phyloP scores from a whole-genome alignment of 2,888 invertebrate species.

The Mesorhabditis sp. region DNA sequence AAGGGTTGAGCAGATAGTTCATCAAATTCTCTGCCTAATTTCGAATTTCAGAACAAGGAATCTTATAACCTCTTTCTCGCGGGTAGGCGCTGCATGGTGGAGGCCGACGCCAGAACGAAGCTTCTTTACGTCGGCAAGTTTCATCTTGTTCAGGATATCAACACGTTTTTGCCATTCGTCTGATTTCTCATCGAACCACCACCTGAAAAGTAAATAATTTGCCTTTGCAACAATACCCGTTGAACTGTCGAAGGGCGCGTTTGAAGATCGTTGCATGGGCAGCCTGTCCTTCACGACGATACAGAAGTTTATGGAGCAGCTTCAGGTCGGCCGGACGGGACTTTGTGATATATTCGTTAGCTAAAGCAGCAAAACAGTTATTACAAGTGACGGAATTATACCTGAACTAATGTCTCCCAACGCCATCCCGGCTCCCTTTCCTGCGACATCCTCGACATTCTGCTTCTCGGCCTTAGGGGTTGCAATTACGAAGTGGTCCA shows the following conservation, averaged over 20 bases:
- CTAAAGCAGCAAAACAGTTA: background rate
- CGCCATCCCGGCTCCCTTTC: constrained; percentile 7
- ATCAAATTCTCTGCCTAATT: background rate
- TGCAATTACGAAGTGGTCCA: constrained; percentile 8
- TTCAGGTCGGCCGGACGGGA: background rate
- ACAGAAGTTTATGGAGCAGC: background rate
- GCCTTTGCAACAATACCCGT: background rate
- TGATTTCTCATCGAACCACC: background rate
- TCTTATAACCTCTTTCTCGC: background rate
- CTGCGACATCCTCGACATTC: constrained; percentile 8
- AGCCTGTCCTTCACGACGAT: constrained; percentile 2
- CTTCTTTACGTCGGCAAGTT: background rate
- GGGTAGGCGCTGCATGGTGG: constrained; percentile 4
- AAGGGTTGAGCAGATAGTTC: background rate
- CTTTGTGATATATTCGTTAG: constrained; percentile 4
- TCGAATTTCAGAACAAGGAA: background rate
- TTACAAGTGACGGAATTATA: background rate
- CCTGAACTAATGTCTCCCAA: background rate
- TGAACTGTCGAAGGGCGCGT: background rate
- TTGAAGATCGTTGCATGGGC: background rate
- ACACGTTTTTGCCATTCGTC: background rate
- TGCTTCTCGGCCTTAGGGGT: background rate
- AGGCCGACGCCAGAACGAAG: background rate
- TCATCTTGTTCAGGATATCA: background rate
- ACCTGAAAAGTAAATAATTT: background rate